Base-by-base conservation (phyloP, 92 coral and sea anemone genomes). In the Palythoa caribaeorum region DNA sequence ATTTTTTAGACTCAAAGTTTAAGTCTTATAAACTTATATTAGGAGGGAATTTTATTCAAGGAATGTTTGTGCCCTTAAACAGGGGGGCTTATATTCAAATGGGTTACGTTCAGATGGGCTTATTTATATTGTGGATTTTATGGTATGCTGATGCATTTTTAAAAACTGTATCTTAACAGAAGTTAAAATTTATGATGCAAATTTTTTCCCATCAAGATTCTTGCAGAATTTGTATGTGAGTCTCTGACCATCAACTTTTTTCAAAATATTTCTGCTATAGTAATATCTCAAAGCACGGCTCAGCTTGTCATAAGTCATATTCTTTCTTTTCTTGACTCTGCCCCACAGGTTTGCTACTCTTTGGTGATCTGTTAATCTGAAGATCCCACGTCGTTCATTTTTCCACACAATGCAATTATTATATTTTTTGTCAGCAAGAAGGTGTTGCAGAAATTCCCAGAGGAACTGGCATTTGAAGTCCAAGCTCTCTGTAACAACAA, bases 291-390 rank as follows among this genome's bases (percentile, higher is more conserved):
- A 92, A 1, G 99, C 99, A 47, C 99, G 94, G 77, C 99, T 97
- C 52, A 97, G 89, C 90, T 97, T 97, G 84, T 97, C 99, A 50
- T 97, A 97, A 0, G 99, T 97, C 99, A 97, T 97, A 85, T 97
- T 97, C 86, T 93, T 92, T 75, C 99, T 87, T 71, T 94, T 97
- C 68, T 97, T 97, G 69, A 94, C 97, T 38, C 79, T 89, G 6
- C 99, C 99, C 99, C 99, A 97, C 65, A 97, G 92, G 17, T 91
- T 83, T n/a, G 99, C 98, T 13, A 97, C 96, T 76, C 94, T 92
- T 83, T 97, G 94, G 93, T 97, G 99, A 70, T 97, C 99, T 6
- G 87, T 88, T 68, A 97, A 92, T 66, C 96, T 92, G 87, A 97
- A 97, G 77, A 97, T 91, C 65, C 99, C 99, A 17, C 92, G 93